Conservation (phyloP, 2,113 vertebrate species). For the Otocyon megalotis region DNA sequence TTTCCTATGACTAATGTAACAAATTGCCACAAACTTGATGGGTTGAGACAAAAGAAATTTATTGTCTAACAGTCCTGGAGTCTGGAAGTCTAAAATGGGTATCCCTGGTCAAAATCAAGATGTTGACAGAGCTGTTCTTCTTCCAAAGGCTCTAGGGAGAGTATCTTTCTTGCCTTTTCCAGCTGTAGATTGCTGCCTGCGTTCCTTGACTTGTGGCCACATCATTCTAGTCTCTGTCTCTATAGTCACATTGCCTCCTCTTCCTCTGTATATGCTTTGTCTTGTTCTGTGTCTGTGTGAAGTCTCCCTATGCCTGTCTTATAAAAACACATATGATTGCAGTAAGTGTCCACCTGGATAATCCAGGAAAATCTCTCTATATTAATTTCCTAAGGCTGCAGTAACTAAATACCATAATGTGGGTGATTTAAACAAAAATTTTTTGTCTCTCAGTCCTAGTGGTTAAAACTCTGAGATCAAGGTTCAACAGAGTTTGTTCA, state of each 20-base stretch:
- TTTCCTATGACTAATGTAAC: neutral
- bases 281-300: neutral
- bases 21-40: neutral
- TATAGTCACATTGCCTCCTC: neutral
- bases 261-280: neutral
- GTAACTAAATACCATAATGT: neutral
- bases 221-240: neutral
- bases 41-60: neutral
- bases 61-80: neutral
- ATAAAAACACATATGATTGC: neutral
- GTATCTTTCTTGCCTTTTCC: neutral
- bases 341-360: neutral
- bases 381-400: neutral
- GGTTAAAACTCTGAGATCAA: neutral
- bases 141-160: neutral
- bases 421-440: neutral
- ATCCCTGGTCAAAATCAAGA: neutral
- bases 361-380: neutral
- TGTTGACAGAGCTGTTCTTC: neutral
- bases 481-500: neutral
- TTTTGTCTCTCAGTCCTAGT: neutral
- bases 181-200: neutral
- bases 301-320: neutral
- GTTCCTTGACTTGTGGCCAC: neutral
- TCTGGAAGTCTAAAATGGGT: neutral